Conservation (phyloP, 2,888 invertebrate species). For the Apamea monoglypha region DNA sequence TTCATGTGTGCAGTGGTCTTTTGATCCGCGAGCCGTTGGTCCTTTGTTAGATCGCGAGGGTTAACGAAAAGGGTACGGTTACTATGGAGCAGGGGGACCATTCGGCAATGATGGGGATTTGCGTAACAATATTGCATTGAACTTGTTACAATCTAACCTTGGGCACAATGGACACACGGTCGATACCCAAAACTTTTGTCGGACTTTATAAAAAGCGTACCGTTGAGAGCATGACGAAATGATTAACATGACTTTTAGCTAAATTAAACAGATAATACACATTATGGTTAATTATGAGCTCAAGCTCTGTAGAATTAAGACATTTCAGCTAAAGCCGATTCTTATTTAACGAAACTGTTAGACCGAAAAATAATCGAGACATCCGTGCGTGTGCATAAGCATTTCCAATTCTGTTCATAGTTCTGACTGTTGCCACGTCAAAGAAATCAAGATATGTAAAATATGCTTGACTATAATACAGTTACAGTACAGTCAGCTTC, state of each 20-base stretch:
- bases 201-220: background rate
- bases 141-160: conserved; percentile 33
- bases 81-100: conserved; percentile 24
- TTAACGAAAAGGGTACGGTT: conserved; percentile 49
- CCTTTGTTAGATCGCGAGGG: conserved; percentile 47
- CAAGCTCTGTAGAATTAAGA: background rate
- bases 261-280: background rate
- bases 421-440: conserved; percentile 1
- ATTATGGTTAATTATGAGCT: background rate
- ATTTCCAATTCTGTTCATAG: background rate
- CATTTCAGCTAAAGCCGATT: background rate
- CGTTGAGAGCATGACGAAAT: background rate
- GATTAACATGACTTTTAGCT: background rate
- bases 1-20: conserved; percentile 31
- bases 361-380: background rate
- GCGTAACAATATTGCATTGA: conserved; percentile 54
- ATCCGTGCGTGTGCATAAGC: background rate
- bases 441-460: conserved; percentile 26
- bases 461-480: conserved; percentile 27
- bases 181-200: background rate
- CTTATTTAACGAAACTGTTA: background rate
- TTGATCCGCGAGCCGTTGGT: conserved; percentile 32
- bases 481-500: conserved; percentile 43
- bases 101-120: conserved; percentile 20
- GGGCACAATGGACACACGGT: conserved; percentile 15